Evolutionary conservation across 2,113 vertebrate species (phyloP).

Genomic region (Saimiri boliviensis): DNA sequence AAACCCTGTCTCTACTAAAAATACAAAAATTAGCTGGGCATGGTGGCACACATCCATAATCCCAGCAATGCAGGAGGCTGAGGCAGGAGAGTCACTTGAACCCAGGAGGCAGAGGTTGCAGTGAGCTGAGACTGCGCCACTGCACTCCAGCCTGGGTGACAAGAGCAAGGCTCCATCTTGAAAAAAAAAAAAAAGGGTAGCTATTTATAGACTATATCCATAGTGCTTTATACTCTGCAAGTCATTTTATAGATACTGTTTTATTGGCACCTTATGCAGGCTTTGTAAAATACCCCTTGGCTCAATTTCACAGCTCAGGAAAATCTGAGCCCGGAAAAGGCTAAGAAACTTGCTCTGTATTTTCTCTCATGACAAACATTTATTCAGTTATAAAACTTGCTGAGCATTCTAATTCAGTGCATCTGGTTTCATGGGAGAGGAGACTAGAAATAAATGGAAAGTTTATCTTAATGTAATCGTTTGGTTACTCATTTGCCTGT

Average conservation of each 20-base stretch:
- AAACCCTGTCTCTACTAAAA: too few species aligned
- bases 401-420: background rate
- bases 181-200: background rate
- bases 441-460: background rate
- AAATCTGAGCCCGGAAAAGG: conserved; percentile 9
- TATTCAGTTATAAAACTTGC: background rate
- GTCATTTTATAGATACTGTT: conserved; percentile 4
- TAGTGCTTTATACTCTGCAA: background rate
- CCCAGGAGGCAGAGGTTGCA: too few species aligned
- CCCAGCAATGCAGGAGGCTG: too few species aligned
- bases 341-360: background rate
- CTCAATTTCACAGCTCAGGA: conserved; percentile 4
- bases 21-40: too few species aligned
- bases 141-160: too few species aligned
- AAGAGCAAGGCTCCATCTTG: too few species aligned
- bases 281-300: conserved; percentile 28
- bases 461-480: background rate
- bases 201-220: background rate
- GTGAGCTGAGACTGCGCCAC: too few species aligned
- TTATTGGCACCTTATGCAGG: background rate
- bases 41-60: too few species aligned
- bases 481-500: background rate
- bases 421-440: conserved; percentile 1
- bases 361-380: background rate
- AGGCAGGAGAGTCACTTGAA: too few species aligned